Percentiles rank a stretch among this genome's conserved stretches.
Conservation (phyloP, 2,888 invertebrate species). For the Dexiosoma caninum region DNA sequence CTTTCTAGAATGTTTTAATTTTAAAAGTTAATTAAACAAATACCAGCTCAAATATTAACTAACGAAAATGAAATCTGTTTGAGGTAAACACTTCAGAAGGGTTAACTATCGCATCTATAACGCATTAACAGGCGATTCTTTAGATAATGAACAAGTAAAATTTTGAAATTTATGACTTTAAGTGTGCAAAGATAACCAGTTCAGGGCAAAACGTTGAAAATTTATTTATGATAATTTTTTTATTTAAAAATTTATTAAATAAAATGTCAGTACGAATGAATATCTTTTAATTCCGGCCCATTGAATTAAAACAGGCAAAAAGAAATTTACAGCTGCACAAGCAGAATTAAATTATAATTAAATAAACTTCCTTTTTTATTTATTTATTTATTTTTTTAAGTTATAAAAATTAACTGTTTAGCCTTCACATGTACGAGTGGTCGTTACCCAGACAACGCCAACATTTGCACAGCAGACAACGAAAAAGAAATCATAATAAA, state of each 20-base stretch:
- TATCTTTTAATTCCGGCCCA: slow-evolving; percentile 1
- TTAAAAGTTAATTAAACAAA: too few relatives aligned
- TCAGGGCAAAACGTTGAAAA: background rate
- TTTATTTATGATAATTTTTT: background rate
- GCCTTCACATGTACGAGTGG: background rate
- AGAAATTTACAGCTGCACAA: background rate
- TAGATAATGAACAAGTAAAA: background rate
- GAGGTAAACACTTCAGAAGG: too few relatives aligned
- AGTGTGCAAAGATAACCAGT: background rate
- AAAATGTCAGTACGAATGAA: too few relatives aligned
- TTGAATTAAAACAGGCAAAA: slow-evolving; percentile 26
- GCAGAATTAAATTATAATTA: slow-evolving; percentile 16
- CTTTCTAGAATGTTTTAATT: too few relatives aligned
- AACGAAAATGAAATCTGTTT: too few relatives aligned
- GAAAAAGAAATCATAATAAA: slow-evolving; percentile 2
- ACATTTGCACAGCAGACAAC: slow-evolving; percentile 22
- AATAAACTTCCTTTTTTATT: background rate
- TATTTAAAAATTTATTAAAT: too few relatives aligned
- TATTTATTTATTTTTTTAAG: background rate
- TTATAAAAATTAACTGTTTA: slow-evolving; percentile 12
- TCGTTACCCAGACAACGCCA: slow-evolving; percentile 37
- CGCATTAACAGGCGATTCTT: too few relatives aligned
- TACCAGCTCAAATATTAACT: too few relatives aligned
- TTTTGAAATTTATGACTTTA: background rate
- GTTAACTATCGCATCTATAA: too few relatives aligned